Evolutionary conservation across 2,113 vertebrate genomes (phyloP), one percentile per base, ranked within the genome.

Genomic region (Brachyistius frenatus): DNA sequence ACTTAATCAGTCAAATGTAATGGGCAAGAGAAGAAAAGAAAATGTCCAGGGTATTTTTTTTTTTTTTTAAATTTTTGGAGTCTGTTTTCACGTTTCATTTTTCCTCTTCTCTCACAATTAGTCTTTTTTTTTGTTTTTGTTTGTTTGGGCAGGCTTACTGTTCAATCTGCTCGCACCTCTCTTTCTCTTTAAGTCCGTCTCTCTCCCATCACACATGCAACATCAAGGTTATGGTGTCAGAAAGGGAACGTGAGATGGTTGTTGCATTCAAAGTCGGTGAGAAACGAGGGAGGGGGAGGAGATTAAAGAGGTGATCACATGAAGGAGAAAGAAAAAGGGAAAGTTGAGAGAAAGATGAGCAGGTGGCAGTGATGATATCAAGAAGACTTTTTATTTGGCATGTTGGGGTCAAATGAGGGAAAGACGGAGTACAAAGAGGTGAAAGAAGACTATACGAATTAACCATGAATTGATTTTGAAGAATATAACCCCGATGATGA

Each of bases 181-280:
- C 23, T 0, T 7, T 30, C 5, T 53, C 57, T 50, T 62, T 58
- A 10, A 11, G 0, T 69, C 31, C 54, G 2, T 47, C 10, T 66
- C 47, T n/a, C n/a, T n/a, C n/a, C 16, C 9, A 4, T 53, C 47
- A 73, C 2, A 80, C 30, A 0, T 9, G 8, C 49, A 56, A 1
- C 2, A 33, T 46, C 68, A 80, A 62, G 68, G 61, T 63, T 1
- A 55, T 32, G 8, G n/a, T 57, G 23, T 67, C 23, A 33, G 57
- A 44, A 55, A 30, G 61, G 37, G 41, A 78, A 61, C 14, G 36
- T 53, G 23, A 58, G 66, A 47, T 35, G 23, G 3, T 35, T 62
- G 37, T 30, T 73, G 10, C 30, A 31, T 0, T 73, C 0, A 47
- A 32, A 41, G 50, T 47, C n/a, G 53, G 73, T 7, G 1, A 49